These are phyloP conservation scores for Sphaeramia orbicularis DNA, from an alignment of 2,797 vertebrate species.

Conservation along the genomic window DNA sequence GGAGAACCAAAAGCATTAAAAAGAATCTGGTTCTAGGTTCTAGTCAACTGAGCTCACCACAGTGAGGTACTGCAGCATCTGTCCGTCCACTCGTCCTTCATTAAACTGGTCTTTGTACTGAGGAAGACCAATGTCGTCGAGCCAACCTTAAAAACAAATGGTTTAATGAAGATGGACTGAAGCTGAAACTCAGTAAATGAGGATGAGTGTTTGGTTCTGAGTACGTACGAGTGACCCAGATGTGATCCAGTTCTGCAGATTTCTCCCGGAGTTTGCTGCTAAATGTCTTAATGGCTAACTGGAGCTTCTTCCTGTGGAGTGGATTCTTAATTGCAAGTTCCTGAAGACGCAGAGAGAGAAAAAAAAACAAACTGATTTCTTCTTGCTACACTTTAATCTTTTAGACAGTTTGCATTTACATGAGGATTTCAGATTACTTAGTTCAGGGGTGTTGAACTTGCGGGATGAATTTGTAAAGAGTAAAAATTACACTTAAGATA, in stretches of 20 bases:
- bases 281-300: constrained; percentile 90
- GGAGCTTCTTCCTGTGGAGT: constrained; percentile 96
- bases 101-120: constrained; percentile 99
- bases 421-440: not conserved
- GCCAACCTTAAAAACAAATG: constrained; percentile 87
- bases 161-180: not conserved
- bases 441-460: too few relatives aligned
- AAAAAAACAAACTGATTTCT: not conserved
- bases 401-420: constrained; percentile 10
- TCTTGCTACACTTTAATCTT: constrained; percentile 42
- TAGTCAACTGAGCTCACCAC: constrained; percentile 87
- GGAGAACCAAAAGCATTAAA: not conserved
- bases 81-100: constrained; percentile 93
- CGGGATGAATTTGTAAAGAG: too few relatives aligned
- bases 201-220: not conserved
- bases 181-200: not conserved
- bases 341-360: constrained; percentile 57
- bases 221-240: constrained; percentile 96
- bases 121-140: constrained; percentile 97
- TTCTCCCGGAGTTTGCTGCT: constrained; percentile 88
- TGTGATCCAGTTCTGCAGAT: constrained; percentile 91
- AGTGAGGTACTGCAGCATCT: constrained; percentile 95
- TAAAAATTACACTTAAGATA: too few relatives aligned
- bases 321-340: constrained; percentile 95
- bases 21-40: too few relatives aligned